Evolutionary conservation across 2,113 vertebrate genomes (phyloP).

Genomic region (Lonchura striata): DNA sequence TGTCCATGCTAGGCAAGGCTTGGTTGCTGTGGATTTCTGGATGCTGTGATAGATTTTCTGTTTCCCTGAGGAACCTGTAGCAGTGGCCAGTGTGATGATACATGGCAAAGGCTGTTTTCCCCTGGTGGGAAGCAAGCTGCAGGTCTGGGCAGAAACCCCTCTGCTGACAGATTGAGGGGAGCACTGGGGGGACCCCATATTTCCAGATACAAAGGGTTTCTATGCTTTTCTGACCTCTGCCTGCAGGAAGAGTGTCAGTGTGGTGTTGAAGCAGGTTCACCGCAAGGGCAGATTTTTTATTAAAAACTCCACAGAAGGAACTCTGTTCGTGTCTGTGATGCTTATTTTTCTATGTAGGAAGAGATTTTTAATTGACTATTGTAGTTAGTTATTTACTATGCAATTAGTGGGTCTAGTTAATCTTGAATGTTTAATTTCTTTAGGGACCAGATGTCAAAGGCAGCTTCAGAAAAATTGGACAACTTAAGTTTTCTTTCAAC

Average conservation of each 20-base stretch:
- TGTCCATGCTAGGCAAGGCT: not conserved
- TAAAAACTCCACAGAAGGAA: not conserved
- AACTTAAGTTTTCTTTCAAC: not conserved
- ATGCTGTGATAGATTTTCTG: not conserved
- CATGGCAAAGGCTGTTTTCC: not conserved
- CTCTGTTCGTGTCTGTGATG: not conserved
- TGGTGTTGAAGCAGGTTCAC: not conserved
- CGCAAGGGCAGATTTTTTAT: not conserved
- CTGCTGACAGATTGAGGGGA: not conserved
- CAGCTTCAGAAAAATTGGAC: not conserved
- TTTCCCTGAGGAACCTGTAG: not conserved
- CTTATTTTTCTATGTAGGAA: not conserved
- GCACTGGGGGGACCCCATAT: not conserved
- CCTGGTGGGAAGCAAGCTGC: not conserved
- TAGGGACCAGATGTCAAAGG: not conserved
- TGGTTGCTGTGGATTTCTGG: not conserved
- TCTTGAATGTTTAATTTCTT: not conserved
- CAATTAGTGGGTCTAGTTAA: not conserved
- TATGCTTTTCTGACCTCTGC: not conserved
- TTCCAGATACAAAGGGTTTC: not conserved
- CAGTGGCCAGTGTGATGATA: not conserved
- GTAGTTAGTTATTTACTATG: not conserved
- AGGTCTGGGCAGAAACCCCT: not conserved
- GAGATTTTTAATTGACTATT: not conserved
- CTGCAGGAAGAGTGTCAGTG: not conserved